These are phyloP conservation scores for Meloidogyne exigua DNA, from an alignment of 1,140 invertebrate species.

Conservation along the genomic window DNA sequence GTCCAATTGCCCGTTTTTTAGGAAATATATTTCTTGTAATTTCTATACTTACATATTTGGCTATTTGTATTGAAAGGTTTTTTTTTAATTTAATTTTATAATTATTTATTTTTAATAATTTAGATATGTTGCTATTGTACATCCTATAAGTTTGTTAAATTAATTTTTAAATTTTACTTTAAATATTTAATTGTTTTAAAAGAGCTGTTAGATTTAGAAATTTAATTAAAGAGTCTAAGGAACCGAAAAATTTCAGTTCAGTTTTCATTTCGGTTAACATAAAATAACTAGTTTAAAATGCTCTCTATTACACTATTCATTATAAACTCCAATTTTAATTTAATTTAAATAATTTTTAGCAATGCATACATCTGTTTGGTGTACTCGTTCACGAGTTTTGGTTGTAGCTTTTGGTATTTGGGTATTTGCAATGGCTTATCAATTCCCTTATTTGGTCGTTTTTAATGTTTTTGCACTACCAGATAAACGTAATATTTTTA, in stretches of 20 bases:
- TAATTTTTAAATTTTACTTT: background rate
- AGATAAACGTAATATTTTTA: background rate
- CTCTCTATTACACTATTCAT: no score
- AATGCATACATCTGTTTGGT: conserved; percentile 23
- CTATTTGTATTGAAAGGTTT: conserved; percentile 26
- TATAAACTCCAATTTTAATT: background rate
- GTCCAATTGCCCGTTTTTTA: conserved; percentile 18
- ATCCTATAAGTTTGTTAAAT: background rate
- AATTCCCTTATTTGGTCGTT: conserved; percentile 23
- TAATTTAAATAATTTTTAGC: conserved; percentile 16
- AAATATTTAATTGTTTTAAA: no score
- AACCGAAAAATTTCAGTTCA: no score
- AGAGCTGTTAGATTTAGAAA: no score
- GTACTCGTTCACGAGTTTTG: conserved; percentile 13
- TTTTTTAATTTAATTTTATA: background rate
- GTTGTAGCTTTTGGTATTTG: conserved; percentile 17
- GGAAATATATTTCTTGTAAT: conserved; percentile 16
- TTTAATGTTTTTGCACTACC: conserved; percentile 13
- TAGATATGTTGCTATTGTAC: conserved; percentile 11
- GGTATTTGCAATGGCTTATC: conserved; percentile 21
- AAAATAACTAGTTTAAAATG: no score
- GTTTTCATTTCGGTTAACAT: no score
- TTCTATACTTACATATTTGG: conserved; percentile 24
- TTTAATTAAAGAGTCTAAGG: no score
- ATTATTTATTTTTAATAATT: background rate